phyloP scores from a whole-genome alignment of 2,797 vertebrate genomes.

The Phoeniculus purpureus region DNA sequence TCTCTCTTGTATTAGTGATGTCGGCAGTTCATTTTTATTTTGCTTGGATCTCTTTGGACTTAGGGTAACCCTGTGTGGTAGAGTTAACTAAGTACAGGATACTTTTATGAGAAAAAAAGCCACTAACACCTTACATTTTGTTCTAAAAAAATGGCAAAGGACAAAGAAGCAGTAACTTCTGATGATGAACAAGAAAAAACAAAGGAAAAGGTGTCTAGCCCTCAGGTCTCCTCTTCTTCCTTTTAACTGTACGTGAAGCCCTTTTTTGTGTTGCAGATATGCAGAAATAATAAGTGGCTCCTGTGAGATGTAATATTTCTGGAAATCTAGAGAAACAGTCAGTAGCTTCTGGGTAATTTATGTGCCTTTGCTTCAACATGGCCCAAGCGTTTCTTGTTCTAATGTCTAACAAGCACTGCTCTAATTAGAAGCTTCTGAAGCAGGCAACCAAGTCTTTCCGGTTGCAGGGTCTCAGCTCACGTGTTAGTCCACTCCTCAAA shows the following conservation, averaged over 20 bases:
- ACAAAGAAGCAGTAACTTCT: not conserved
- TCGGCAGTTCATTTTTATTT: not conserved
- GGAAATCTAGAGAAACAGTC: constrained; percentile 3
- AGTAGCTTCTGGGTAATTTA: constrained; percentile 31
- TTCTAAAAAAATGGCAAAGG: not conserved
- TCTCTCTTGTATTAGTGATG: not conserved
- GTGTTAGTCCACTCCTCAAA: not conserved
- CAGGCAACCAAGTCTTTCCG: not conserved
- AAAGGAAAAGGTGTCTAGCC: not conserved
- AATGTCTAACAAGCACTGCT: not conserved
- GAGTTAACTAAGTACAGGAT: not conserved
- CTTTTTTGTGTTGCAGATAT: not conserved
- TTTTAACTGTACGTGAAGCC: not conserved
- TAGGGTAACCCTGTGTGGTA: not conserved
- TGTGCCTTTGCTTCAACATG: constrained; percentile 15
- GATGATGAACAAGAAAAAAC: not conserved
- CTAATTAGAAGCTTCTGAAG: constrained; percentile 2
- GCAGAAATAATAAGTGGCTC: constrained; percentile 27
- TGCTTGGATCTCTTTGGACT: constrained; percentile 9
- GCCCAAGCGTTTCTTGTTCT: not conserved
- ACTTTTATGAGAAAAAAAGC: not conserved
- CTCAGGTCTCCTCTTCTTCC: not conserved
- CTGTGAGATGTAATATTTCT: constrained; percentile 32
- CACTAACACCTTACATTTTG: not conserved
- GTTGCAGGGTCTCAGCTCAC: not conserved